Evolutionary conservation across 2,888 invertebrate species (phyloP), one percentile per base, ranked within the genome.

Genomic region (Pollenia labialis): DNA sequence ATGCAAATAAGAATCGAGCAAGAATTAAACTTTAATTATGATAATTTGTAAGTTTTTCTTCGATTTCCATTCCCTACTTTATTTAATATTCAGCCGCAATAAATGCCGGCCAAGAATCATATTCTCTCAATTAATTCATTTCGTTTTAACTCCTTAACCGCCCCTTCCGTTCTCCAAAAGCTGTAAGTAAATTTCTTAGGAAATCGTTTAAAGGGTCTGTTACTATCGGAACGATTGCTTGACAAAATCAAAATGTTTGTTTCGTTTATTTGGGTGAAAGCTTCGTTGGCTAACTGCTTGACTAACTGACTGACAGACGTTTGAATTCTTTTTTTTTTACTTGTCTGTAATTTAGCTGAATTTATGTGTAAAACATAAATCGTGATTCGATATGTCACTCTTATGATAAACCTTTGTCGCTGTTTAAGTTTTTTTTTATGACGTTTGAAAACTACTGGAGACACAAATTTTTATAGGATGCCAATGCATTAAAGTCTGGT

Each of bases 341-440:
- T 52, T 68, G 81, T 64, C 40, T 56, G 64, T 66, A 56, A 72
- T 75, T 74, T 58, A 52, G 40, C 56, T 82, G n/a, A 50, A 79
- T 77, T 81, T 77, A 82, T 82, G 82, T 79, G 74, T 60, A 72
- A 54, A 68, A 72, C 85, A 79, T 79, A 82, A 84, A 84, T 87
- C 87, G 87, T 84, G 87, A 77, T 87, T 77, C 81, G 76, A 46
- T 77, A 81, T 84, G 87, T 84, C 87, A 84, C 76, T 77, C 71
- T 77, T 84, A 87, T 84, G 80, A 87, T 87, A 81, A 81, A 84
- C 75, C 83, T 83, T 79, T 62, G 50, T 85, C 60, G 56, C 11
- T 56, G 64, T 23, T 56, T 12, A 46, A n/a, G 10, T 64, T 68
- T 75, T 14, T 58, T 48, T 42, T 79, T 40, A 14, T 40, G 12